Evolutionary conservation across 2,888 invertebrate genomes (phyloP).

Genomic region (Napeogenes inachia): DNA sequence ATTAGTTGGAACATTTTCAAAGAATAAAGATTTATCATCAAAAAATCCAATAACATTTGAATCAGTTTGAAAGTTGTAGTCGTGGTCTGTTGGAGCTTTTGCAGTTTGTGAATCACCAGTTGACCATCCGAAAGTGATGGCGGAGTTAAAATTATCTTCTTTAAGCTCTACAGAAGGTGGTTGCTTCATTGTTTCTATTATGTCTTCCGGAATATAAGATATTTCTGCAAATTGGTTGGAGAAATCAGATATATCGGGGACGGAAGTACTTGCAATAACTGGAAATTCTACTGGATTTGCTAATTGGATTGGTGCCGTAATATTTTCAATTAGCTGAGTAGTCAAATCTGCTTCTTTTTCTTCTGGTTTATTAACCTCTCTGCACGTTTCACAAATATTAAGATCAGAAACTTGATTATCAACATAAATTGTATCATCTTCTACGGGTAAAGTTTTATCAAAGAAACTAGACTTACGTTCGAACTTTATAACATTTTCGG

Average conservation of each 20-base stretch:
- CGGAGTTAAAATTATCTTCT: constrained; percentile 35
- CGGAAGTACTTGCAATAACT: constrained; percentile 39
- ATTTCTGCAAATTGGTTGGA: constrained; percentile 48
- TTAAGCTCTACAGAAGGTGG: constrained; percentile 53
- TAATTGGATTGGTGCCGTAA: constrained; percentile 63
- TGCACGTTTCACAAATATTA: constrained; percentile 61
- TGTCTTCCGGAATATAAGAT: constrained; percentile 57
- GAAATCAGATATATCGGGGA: constrained; percentile 36
- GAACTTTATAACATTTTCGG: neutral
- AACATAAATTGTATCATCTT: constrained; percentile 28
- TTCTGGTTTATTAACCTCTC: constrained; percentile 55
- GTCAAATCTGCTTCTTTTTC: constrained; percentile 53
- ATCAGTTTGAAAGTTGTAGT: constrained; percentile 43
- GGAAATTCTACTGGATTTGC: constrained; percentile 58
- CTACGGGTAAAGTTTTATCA: constrained; percentile 12
- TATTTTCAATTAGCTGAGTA: constrained; percentile 61
- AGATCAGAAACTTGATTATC: constrained; percentile 43
- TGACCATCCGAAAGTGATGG: constrained; percentile 49
- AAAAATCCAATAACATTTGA: constrained; percentile 45
- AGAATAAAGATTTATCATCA: constrained; percentile 47
- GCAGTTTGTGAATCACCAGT: constrained; percentile 26
- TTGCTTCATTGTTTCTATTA: constrained; percentile 55
- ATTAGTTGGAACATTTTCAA: constrained; percentile 51
- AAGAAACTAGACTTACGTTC: constrained; percentile 16
- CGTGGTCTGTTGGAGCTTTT: constrained; percentile 34